Base-by-base conservation (phyloP, 1,140 invertebrate species). In the Idris sp. region DNA sequence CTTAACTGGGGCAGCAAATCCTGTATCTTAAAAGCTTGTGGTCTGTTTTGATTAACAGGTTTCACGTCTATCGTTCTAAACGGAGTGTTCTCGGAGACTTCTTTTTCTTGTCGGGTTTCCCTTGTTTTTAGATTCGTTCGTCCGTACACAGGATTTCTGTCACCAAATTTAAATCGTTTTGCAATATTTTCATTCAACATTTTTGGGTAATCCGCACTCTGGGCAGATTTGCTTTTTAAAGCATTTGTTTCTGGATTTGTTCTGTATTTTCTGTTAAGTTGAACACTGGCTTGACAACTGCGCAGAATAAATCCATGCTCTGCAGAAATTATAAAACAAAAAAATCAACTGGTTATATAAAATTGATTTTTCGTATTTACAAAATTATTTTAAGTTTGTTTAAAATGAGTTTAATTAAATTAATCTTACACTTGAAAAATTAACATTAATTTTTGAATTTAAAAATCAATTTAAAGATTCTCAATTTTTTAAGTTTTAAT, bases 31-130 rank as follows among this genome's bases (percentile, higher is more conserved):
- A 84, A 86, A 33, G 77, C 28, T 18, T 64, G 67, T 38, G 82
- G 79, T 15, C 64, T 68, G 7, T 80, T 74, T 35, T 82, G 77
- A 4, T 62, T 10, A 1, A 73, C 16, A 5, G 77, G 16, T 51
- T 78, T 65, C 4, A 86, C 79, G 18, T 80, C 78, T 4, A 86
- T 74, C 1, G 83, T 86, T 38, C 43, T 79, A 9, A 87, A 73
- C 2, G 81, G 81, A 3, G 81, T 82, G 22, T 84, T 81, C 10
- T 62, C 38, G 11, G 49, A 1, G n/a, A 41, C n/a, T 4, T 54
- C 56, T 8, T 69, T 76, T 6, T 54, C 54, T 11, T 67, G 2
- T 5, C 54, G 13, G 7, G 56, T 67, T 44, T 54, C 54, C 16
- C 67, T 44, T 6, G 31, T 35, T 41, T 48, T 75, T 0, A 35